A percentile compares a stretch with the other conserved stretches of the same genome.
These are phyloP conservation scores for Auanema freiburgensis DNA, from an alignment of 2,888 invertebrate genomes.

Conservation along the genomic window DNA sequence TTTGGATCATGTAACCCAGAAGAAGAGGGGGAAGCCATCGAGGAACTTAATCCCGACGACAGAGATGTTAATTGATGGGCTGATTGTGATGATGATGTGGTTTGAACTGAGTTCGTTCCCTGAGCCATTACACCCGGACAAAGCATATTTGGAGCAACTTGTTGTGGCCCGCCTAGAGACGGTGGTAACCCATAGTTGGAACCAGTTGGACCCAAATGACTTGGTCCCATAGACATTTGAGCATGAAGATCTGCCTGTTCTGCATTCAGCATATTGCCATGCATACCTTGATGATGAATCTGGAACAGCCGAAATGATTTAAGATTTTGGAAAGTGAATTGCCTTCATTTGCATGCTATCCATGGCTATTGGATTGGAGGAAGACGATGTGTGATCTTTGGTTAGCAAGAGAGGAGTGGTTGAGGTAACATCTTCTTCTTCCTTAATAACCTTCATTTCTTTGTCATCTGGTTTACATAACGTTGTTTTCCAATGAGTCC, in stretches of 20 bases:
- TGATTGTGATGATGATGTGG: slow-evolving; percentile 4
- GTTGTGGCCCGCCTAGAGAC: too few relatives aligned
- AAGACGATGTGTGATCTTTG: neutral
- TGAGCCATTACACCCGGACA: too few relatives aligned
- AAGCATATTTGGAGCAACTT: too few relatives aligned
- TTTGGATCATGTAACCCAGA: slow-evolving; percentile 25
- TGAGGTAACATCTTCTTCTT: slow-evolving; percentile 20
- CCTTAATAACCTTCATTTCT: slow-evolving; percentile 24
- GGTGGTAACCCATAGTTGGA: too few relatives aligned
- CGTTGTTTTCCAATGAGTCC: slow-evolving; percentile 68
- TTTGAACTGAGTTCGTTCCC: neutral
- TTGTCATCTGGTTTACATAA: slow-evolving; percentile 21
- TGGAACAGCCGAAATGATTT: too few relatives aligned
- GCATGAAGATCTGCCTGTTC: too few relatives aligned
- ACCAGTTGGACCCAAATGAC: too few relatives aligned
- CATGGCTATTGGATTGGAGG: neutral
- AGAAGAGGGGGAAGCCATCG: slow-evolving; percentile 15
- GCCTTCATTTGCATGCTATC: slow-evolving; percentile 10
- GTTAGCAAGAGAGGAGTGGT: slow-evolving; percentile 13
- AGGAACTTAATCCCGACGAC: neutral
- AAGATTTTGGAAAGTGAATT: neutral
- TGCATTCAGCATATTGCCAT: too few relatives aligned
- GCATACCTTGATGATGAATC: too few relatives aligned
- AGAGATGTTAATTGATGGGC: slow-evolving; percentile 11
- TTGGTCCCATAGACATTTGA: too few relatives aligned